A percentile compares a stretch with the other conserved stretches of the same genome.
These are phyloP conservation scores for Ceratina australensis DNA, from an alignment of 1,140 invertebrate genomes.

Conservation along the genomic window DNA sequence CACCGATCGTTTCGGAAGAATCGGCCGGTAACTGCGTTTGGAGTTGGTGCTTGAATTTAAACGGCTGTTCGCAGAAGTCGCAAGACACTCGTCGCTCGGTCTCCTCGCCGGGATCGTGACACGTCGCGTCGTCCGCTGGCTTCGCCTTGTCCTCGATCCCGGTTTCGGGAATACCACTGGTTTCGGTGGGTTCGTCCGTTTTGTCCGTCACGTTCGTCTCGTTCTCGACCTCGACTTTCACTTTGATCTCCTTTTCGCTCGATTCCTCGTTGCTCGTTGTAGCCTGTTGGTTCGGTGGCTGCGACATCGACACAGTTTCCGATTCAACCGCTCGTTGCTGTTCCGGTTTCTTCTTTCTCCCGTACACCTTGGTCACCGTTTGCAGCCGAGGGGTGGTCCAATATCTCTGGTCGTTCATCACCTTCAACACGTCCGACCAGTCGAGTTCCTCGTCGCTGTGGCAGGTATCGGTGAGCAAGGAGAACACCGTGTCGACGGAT, in stretches of 20 bases:
- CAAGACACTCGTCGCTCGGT: conserved; percentile 18
- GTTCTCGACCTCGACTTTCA: no score
- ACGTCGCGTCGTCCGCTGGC: background rate
- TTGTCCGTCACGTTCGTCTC: no score
- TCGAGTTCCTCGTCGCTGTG: conserved; percentile 47
- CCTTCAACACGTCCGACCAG: conserved; percentile 47
- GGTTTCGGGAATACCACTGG: no score
- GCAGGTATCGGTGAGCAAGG: conserved; percentile 44
- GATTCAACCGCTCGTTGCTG: background rate
- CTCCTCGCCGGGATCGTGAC: background rate
- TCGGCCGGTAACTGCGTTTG: conserved; percentile 21
- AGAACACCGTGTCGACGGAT: conserved; percentile 34
- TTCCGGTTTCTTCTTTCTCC: background rate
- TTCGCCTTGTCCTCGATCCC: background rate
- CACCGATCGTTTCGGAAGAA: conserved; percentile 1
- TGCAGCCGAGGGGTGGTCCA: background rate
- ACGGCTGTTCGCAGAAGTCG: conserved; percentile 21
- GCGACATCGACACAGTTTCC: background rate
- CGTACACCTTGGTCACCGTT: background rate
- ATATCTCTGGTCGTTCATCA: conserved; percentile 26
- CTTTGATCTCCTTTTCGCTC: background rate
- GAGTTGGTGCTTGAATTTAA: conserved; percentile 17
- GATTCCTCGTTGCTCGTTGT: background rate
- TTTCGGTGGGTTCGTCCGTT: no score
- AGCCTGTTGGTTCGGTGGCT: background rate